These are phyloP conservation scores for Anas acuta DNA, from an alignment of 2,797 vertebrate genomes.

Conservation along the genomic window DNA sequence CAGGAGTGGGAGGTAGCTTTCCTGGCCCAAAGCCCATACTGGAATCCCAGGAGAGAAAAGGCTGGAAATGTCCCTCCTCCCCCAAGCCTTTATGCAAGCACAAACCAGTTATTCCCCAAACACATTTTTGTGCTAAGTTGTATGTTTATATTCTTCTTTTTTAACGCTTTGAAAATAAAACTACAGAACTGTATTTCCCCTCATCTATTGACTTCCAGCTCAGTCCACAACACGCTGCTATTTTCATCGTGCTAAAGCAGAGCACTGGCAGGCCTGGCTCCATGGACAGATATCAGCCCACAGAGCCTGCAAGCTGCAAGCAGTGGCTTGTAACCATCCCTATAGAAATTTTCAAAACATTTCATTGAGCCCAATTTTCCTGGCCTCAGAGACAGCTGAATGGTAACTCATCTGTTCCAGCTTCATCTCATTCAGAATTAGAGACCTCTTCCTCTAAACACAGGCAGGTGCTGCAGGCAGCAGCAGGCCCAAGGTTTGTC, in stretches of 20 bases:
- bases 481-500: background rate
- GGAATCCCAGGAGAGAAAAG: background rate
- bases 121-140: background rate
- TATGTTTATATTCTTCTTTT: background rate
- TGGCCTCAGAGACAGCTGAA: background rate
- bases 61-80: background rate
- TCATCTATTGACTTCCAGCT: background rate
- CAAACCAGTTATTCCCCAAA: background rate
- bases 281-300: background rate
- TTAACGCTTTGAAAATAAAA: background rate
- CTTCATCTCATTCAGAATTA: conserved; percentile 9
- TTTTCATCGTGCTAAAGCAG: background rate
- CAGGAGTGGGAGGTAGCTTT: background rate
- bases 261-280: background rate
- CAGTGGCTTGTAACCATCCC: background rate
- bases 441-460: background rate
- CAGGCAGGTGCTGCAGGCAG: background rate
- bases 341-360: conserved; percentile 11
- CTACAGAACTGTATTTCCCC: background rate
- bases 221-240: background rate
- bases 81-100: background rate
- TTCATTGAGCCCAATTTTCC: conserved; percentile 29
- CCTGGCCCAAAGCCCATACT: background rate
- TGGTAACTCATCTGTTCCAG: background rate
- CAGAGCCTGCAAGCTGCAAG: conserved; percentile 13